Evolutionary conservation across 2,888 invertebrate genomes (phyloP), one percentile per base, ranked within the genome.

Genomic region (Drosophila bunnanda): DNA sequence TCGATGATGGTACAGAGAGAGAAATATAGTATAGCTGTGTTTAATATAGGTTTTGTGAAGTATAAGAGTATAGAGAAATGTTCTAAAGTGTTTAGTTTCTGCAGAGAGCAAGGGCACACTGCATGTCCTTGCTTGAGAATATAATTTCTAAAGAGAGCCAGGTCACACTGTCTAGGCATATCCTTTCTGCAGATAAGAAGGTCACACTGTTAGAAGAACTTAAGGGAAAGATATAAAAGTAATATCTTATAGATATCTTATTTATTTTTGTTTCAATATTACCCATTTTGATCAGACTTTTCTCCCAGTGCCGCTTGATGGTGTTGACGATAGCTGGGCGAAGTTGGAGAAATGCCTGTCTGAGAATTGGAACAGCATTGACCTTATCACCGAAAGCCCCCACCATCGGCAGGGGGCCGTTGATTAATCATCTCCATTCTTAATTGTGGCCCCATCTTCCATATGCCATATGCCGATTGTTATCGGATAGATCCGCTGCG

Each of bases 331-430:
- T 76, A 62, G 56, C 74, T 69, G 46, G 56, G 38, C 50, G 50
- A 52, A 64, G 44, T 59, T 62, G 64, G 50, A 65, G 64, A 25
- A 54, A 60, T 69, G 65, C 53, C 48, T 75, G 71, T 57, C 54
- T 81, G 76, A 69, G 88, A 85, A 88, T 86, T 83, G 87, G 83
- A 83, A 78, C 88, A 86, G 54, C 58, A 69, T 44, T 88, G 88
- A 88, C 83, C 83, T 83, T 83, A 83, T 88, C 83, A 88, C 67
- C 76, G 72, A 65, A 64, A 60, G 52, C 71, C 34, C 17, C 32
- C 71, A n/a, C 25, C 54, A 30, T 52, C 55, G 50, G 68, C 66
- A 22, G 64, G 78, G 58, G 76, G 39, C 71, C 62, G 62, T 85
- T 85, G 82, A 82, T 88, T 82, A 82, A 82, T 88, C 85, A 88